Percentiles rank a stretch among this genome's conserved stretches.
Conservation (phyloP, 2,797 vertebrate genomes). For the Denticeps clupeoides region DNA sequence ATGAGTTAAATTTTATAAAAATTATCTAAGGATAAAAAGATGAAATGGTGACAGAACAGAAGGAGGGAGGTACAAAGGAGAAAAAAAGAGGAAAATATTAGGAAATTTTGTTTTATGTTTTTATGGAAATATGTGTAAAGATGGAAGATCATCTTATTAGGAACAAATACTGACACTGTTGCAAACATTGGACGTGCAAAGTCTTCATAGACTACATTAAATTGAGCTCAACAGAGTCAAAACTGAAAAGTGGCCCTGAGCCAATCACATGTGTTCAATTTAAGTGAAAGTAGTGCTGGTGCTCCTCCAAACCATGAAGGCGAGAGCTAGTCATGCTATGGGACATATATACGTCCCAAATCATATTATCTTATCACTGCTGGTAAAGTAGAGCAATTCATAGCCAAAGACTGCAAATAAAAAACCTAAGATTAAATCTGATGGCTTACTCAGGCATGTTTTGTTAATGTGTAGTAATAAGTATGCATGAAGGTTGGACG, state of each 20-base stretch:
- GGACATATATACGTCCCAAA: constrained; percentile 33
- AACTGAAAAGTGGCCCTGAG: constrained; percentile 36
- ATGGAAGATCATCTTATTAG: too few species aligned
- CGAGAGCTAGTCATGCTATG: constrained; percentile 46
- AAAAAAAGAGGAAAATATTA: not conserved
- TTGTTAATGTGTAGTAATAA: too few species aligned
- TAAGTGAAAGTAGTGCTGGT: constrained; percentile 33
- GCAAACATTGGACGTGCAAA: too few species aligned
- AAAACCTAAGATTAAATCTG: not conserved
- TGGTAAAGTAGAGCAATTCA: not conserved
- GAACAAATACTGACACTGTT: too few species aligned
- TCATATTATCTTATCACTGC: constrained; percentile 16
- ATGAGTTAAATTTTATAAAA: not conserved
- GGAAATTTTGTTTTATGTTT: too few species aligned
- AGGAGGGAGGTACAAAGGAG: not conserved
- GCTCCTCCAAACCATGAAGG: constrained; percentile 32
- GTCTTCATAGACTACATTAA: too few species aligned
- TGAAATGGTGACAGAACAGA: not conserved
- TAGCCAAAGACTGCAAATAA: constrained; percentile 3
- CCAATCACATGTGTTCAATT: constrained; percentile 64
- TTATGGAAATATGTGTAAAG: too few species aligned
- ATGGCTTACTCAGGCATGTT: too few species aligned
- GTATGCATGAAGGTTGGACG: too few species aligned
- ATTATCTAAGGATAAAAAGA: not conserved
- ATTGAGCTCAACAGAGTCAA: too few species aligned